Percentiles rank a stretch among this genome's conserved stretches.
These are phyloP conservation scores for Holocentrus rufus DNA, from an alignment of 2,797 vertebrate genomes.

Conservation along the genomic window DNA sequence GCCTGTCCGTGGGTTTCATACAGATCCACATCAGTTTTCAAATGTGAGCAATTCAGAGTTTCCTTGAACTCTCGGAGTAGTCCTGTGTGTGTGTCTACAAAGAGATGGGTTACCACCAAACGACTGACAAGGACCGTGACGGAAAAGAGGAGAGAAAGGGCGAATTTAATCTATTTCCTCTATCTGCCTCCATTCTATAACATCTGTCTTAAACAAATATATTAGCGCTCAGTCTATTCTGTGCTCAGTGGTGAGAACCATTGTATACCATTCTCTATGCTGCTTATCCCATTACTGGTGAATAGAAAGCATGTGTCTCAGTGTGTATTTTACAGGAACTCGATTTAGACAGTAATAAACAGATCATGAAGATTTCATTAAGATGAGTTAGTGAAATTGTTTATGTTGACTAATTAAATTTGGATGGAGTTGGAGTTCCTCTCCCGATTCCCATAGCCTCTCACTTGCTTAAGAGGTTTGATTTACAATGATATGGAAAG, in stretches of 20 bases:
- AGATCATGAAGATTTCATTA: conserved; percentile 16
- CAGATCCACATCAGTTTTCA: background rate
- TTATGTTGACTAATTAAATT: conserved; percentile 1
- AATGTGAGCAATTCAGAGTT: background rate
- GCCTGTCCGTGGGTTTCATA: background rate
- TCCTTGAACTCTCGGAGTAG: background rate
- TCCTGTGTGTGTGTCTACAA: background rate
- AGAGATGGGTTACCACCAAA: too few species aligned
- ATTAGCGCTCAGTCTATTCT: background rate
- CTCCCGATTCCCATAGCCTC: background rate
- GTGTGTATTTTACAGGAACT: conserved; percentile 10
- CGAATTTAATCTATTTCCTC: background rate
- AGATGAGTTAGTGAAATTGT: conserved; percentile 7
- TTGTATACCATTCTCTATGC: background rate
- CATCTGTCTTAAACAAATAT: background rate
- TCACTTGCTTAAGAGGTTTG: too few species aligned
- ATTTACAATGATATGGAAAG: too few species aligned
- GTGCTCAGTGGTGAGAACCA: conserved; percentile 10
- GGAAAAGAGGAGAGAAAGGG: background rate
- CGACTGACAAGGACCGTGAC: background rate
- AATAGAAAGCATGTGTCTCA: background rate
- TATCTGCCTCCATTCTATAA: background rate
- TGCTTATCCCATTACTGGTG: background rate
- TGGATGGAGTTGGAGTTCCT: background rate
- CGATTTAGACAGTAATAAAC: conserved; percentile 3